Conservation (phyloP, 2,797 vertebrate species). For the Ciconia nigra region DNA sequence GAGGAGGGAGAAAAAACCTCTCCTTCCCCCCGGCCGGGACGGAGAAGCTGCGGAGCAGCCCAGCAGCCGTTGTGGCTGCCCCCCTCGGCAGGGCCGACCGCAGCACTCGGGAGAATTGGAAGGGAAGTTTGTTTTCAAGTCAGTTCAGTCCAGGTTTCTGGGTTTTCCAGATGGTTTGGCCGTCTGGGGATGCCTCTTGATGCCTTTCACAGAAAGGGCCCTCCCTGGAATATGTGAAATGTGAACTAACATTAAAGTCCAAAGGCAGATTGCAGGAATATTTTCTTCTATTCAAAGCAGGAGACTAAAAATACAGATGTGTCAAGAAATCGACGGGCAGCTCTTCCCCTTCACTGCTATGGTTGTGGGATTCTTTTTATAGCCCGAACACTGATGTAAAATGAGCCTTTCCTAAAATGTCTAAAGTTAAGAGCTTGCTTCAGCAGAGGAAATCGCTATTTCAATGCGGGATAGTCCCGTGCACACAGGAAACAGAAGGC, state of each 20-base stretch:
- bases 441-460: background rate
- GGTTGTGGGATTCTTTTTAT: background rate
- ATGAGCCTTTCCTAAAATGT: background rate
- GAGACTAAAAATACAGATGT: constrained; percentile 23
- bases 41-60: background rate
- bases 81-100: background rate
- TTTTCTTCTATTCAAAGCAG: background rate
- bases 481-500: background rate
- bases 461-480: rapidly evolving
- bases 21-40: rapidly evolving
- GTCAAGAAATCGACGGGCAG: background rate
- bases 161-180: constrained; percentile 47
- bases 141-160: background rate
- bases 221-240: background rate
- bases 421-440: background rate
- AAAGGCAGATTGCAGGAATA: background rate
- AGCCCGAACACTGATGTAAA: background rate
- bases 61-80: background rate
- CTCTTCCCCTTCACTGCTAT: background rate
- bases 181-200: constrained; percentile 11
- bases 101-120: background rate
- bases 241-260: background rate
- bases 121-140: background rate
- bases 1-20: background rate
- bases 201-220: background rate